Conservation (phyloP, 2,888 invertebrate genomes). For the Neuroscelio doddi region DNA sequence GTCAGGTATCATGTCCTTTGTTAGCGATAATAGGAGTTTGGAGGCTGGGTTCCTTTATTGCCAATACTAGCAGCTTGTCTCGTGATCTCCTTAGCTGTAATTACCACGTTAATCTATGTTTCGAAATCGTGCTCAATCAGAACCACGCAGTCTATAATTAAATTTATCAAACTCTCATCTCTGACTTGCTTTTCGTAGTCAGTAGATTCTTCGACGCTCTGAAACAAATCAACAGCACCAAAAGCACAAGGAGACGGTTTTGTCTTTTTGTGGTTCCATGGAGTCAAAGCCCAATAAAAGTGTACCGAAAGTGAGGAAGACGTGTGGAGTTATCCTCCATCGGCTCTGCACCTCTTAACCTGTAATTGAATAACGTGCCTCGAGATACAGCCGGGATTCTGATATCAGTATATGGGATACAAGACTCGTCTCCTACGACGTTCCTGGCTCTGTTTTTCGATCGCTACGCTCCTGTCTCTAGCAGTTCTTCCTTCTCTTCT, state of each 20-base stretch:
- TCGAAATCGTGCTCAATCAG: conserved; percentile 59
- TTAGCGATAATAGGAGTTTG: conserved; percentile 36
- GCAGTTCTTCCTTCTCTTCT: conserved; percentile 3
- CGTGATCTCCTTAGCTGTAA: conserved; percentile 55
- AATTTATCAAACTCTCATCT: conserved; percentile 63
- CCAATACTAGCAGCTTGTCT: neutral
- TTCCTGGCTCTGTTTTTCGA: conserved; percentile 9
- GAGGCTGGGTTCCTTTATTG: conserved; percentile 31
- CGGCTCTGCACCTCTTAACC: conserved; percentile 60
- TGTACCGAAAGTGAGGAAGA: conserved; percentile 36
- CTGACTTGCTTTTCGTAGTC: no score
- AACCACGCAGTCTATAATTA: conserved; percentile 59
- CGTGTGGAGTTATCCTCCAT: conserved; percentile 51
- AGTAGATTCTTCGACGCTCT: conserved; percentile 31
- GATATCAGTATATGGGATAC: conserved; percentile 52
- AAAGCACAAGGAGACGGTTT: conserved; percentile 46
- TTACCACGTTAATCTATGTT: conserved; percentile 56
- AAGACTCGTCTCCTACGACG: conserved; percentile 1
- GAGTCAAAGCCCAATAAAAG: conserved; percentile 43
- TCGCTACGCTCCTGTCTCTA: neutral
- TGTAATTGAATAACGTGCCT: conserved; percentile 68
- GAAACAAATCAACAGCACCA: conserved; percentile 22
- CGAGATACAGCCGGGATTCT: conserved; percentile 56
- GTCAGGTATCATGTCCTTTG: conserved; percentile 37
- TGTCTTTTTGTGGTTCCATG: conserved; percentile 59